Percentiles rank a stretch among this genome's conserved stretches.
Conservation (phyloP, 2,888 invertebrate genomes). For the Operophtera brumata region DNA sequence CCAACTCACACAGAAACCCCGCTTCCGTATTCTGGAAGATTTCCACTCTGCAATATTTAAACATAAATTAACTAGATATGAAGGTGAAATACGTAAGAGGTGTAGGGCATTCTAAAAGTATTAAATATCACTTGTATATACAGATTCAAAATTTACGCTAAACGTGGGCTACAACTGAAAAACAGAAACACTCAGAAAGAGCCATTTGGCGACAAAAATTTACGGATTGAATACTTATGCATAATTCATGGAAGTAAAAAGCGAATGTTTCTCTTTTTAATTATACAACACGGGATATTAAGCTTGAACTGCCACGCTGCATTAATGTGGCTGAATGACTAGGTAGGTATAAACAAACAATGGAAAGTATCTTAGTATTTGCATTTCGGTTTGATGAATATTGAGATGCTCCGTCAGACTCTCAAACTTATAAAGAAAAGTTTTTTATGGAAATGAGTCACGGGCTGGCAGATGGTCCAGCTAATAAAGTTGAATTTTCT, state of each 20-base stretch:
- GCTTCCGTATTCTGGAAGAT: conserved; percentile 99
- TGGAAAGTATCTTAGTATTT: conserved; percentile 30
- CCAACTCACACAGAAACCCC: conserved; percentile 98
- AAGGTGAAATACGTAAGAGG: background rate
- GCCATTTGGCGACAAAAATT: conserved; percentile 70
- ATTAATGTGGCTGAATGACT: conserved; percentile 49
- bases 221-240: conserved; percentile 75
- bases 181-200: conserved; percentile 54
- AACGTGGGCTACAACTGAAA: conserved; percentile 47
- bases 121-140: conserved; percentile 32
- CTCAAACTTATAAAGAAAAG: conserved; percentile 17
- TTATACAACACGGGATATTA: conserved; percentile 77
- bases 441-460: conserved; percentile 27
- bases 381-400: conserved; percentile 24
- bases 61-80: conserved; percentile 20
- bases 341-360: conserved; percentile 28
- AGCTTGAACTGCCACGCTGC: conserved; percentile 62
- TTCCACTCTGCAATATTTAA: conserved; percentile 85
- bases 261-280: conserved; percentile 78
- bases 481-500: conserved; percentile 17
- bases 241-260: conserved; percentile 79
- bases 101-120: conserved; percentile 24
- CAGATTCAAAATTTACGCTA: conserved; percentile 34
- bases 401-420: conserved; percentile 20
- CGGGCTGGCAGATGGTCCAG: conserved; percentile 22